phyloP scores from a whole-genome alignment of 2,888 invertebrate genomes.

The Cheilosia scutellata region DNA sequence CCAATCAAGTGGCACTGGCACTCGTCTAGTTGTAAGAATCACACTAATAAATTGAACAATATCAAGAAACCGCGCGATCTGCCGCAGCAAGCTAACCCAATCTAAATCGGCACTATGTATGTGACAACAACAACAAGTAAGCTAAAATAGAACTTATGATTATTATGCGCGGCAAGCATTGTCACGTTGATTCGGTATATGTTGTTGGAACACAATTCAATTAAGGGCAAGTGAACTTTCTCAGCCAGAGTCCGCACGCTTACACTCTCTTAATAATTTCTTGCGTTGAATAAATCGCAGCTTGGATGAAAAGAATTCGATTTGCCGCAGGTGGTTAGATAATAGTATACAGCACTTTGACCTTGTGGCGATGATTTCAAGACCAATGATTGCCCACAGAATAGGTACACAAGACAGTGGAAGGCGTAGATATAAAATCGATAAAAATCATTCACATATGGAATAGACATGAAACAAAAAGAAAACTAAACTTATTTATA shows the following conservation, averaged over 20 bases:
- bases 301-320: conserved; percentile 10
- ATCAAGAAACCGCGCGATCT: conserved; percentile 1
- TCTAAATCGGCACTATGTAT: not conserved
- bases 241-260: not conserved
- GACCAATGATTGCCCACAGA: conserved; percentile 40
- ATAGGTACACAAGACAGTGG: not conserved
- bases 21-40: not conserved
- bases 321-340: conserved; percentile 53
- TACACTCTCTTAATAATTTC: not conserved
- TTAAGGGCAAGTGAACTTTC: conserved; percentile 55
- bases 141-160: conserved; percentile 58
- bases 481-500: not conserved
- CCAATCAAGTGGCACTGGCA: too few relatives aligned
- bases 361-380: conserved; percentile 56
- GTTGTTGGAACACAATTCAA: conserved; percentile 27
- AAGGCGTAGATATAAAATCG: conserved; percentile 21
- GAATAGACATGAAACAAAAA: conserved; percentile 11
- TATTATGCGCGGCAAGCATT: conserved; percentile 47
- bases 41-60: conserved; percentile 17
- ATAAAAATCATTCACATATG: conserved; percentile 17
- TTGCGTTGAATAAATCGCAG: conserved; percentile 16
- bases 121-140: conserved; percentile 4
- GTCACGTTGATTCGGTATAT: conserved; percentile 22
- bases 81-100: not conserved
- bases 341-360: conserved; percentile 43